These are phyloP conservation scores for Keiferia lycopersicella DNA, from an alignment of 2,888 invertebrate species.

Conservation along the genomic window DNA sequence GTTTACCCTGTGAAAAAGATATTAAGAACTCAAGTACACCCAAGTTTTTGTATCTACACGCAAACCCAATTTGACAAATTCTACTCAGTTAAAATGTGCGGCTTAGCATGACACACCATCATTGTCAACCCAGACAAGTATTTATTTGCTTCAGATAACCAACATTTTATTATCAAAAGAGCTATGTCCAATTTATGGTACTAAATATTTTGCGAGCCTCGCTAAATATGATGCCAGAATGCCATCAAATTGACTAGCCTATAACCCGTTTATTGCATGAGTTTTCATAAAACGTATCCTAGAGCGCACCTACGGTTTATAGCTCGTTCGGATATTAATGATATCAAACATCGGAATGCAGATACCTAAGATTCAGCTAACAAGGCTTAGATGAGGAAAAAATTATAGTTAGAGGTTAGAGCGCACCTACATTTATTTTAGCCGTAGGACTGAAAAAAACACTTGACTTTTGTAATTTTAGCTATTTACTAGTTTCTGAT, in stretches of 20 bases:
- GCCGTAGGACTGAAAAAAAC: neutral
- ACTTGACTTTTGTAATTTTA: too few species aligned
- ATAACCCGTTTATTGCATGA: neutral
- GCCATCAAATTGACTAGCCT: constrained; percentile 1
- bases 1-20: too few species aligned
- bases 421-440: too few species aligned
- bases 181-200: neutral
- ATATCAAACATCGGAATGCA: neutral
- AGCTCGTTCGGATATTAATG: constrained; percentile 9
- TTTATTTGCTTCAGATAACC: neutral
- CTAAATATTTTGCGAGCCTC: neutral
- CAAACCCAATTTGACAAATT: too few species aligned
- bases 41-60: too few species aligned
- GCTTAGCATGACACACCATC: too few species aligned
- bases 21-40: too few species aligned
- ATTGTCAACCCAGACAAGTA: too few species aligned
- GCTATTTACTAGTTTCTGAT: too few species aligned
- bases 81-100: too few species aligned
- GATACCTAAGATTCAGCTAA: constrained; percentile 2
- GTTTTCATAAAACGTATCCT: neutral
- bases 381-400: neutral
- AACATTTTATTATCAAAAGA: neutral
- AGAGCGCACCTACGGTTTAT: neutral
- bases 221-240: neutral
- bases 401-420: neutral